A percentile compares a stretch with the other conserved stretches of the same genome.
Evolutionary conservation across 1,140 invertebrate species (phyloP).

Genomic region (Chelonus insularis): DNA sequence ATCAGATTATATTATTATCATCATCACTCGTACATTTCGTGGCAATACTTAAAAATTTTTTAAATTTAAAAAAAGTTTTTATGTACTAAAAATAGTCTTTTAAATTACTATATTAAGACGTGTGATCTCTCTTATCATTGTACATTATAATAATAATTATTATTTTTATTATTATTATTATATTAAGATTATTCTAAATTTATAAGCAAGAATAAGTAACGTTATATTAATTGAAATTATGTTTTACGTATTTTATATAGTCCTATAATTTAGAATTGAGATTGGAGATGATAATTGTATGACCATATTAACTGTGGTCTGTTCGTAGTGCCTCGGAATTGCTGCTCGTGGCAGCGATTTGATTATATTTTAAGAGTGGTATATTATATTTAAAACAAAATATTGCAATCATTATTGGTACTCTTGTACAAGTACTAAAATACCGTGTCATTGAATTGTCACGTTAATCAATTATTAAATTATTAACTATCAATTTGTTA

Average conservation of each 20-base stretch:
- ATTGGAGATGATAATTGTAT: constrained; percentile 57
- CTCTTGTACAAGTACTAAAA: constrained; percentile 51
- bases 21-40: constrained; percentile 49
- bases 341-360: constrained; percentile 60
- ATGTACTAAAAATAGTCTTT: constrained; percentile 59
- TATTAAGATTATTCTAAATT: constrained; percentile 46
- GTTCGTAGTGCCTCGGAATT: constrained; percentile 62
- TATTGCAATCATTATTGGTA: constrained; percentile 57
- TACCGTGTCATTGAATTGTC: constrained; percentile 49
- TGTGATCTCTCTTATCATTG: constrained; percentile 62
- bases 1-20: constrained; percentile 29
- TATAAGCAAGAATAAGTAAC: constrained; percentile 43
- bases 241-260: constrained; percentile 53
- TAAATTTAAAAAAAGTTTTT: too few relatives aligned
- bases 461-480: constrained; percentile 29
- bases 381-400: constrained; percentile 53
- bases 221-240: constrained; percentile 38
- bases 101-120: constrained; percentile 61
- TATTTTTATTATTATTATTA: too few relatives aligned
- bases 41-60: constrained; percentile 58
- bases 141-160: constrained; percentile 49
- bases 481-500: background rate
- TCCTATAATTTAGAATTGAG: constrained; percentile 57
- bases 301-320: constrained; percentile 60
- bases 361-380: constrained; percentile 59